Evolutionary conservation across 2,113 vertebrate species (phyloP).

Genomic region (Elephas maximus): DNA sequence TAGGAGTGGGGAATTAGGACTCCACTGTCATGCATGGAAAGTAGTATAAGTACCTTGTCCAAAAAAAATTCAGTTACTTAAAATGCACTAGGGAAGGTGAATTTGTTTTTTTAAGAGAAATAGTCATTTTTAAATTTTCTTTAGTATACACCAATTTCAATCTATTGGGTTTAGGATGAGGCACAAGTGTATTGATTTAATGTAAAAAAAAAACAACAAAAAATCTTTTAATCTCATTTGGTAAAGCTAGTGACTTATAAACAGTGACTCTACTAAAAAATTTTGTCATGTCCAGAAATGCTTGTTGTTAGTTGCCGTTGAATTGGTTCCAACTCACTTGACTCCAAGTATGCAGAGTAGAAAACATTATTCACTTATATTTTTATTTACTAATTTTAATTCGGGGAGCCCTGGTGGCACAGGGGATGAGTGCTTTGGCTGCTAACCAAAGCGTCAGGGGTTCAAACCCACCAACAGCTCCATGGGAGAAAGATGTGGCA

Average conservation of each 20-base stretch:
- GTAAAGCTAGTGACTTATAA: background rate
- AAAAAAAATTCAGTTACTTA: background rate
- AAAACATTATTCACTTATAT: background rate
- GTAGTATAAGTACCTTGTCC: background rate
- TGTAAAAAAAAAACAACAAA: background rate
- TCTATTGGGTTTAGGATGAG: background rate
- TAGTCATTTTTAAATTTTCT: background rate
- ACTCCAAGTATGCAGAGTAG: background rate
- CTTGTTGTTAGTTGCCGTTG: background rate
- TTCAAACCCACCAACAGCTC: too few relatives aligned
- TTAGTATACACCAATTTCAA: background rate
- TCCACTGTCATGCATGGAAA: background rate
- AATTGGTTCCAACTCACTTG: too few relatives aligned
- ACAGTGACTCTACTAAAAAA: background rate
- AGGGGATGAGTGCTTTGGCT: too few relatives aligned
- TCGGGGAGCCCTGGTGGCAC: background rate
- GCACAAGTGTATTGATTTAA: background rate
- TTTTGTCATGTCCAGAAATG: background rate
- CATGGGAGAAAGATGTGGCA: too few relatives aligned
- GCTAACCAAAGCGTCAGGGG: too few relatives aligned
- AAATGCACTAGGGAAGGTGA: background rate
- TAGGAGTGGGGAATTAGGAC: background rate
- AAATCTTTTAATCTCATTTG: background rate
- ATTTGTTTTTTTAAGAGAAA: slow-evolving; percentile 49
- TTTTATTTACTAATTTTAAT: background rate